Percentiles rank a stretch among this genome's conserved stretches.
Conservation (phyloP, 2,113 vertebrate species). For the Etheostoma spectabile region DNA sequence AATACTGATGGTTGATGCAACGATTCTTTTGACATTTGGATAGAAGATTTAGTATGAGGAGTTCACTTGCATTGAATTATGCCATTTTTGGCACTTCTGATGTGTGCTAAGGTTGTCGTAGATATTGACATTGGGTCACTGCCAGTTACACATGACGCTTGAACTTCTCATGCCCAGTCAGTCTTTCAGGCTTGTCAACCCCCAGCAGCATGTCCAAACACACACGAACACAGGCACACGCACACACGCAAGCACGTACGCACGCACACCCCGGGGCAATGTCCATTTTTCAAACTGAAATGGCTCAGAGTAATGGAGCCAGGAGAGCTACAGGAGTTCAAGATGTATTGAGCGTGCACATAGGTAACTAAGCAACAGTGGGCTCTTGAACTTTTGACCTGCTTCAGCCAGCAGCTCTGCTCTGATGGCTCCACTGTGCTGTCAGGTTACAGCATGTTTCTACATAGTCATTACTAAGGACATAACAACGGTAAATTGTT, state of each 20-base stretch:
- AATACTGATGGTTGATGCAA: no score
- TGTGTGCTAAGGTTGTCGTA: conserved; percentile 44
- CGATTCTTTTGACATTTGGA: background rate
- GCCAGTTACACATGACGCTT: conserved; percentile 15
- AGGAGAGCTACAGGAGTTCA: no score
- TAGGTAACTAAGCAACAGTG: no score
- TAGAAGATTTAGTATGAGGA: background rate
- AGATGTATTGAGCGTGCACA: no score
- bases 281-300: conserved; percentile 36
- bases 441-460: no score
- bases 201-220: no score
- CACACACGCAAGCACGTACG: background rate
- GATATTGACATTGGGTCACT: conserved; percentile 20
- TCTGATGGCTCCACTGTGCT: no score
- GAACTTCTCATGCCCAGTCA: conserved; percentile 16
- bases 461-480: no score
- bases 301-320: background rate
- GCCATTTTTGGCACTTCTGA: conserved; percentile 33
- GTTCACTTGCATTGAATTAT: conserved; percentile 16
- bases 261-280: background rate
- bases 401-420: no score
- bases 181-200: background rate
- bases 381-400: no score
- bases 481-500: no score
- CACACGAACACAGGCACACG: background rate